Evolutionary conservation across 2,888 invertebrate genomes (phyloP), one percentile per base, ranked within the genome.

Genomic region (Drosophila colorata): DNA sequence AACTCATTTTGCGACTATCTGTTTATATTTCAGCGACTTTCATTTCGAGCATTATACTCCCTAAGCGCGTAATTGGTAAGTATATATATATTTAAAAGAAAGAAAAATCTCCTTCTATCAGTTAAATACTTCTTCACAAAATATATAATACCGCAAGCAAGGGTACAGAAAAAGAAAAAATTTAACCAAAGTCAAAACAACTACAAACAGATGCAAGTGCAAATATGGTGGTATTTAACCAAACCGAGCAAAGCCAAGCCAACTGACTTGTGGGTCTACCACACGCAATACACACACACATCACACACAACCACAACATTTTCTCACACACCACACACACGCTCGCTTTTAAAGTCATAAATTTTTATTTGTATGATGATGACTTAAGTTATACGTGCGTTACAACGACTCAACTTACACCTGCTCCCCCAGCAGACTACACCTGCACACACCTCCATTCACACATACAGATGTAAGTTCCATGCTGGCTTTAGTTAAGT

Each of bases 371-470:
- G 79, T 86, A 84, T 79, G 87, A 86, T 84, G 84, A 84, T 86
- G 87, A 84, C 87, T 84, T 84, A 80, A 84, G 87, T 81, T 81
- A 77, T 84, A 81, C 87, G 87, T 81, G 84, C 87, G 86, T 83
- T 74, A 74, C 80, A 69, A 57, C 56, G 40, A 70, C 74, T 74
- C 70, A 51, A 69, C 70, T 73, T 69, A 67, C 55, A 67, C 63
- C 66, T 53, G 56, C n/a, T 48, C 52, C 33, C 14, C 16, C 41
- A 47, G 37, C 14, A 6, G n/a, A 35, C 35, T n/a, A 25, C 49
- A 16, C 61, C 41, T 40, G 37, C 33, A 40, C 11, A 25, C 35
- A 63, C 38, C 28, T 37, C 9, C 4, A 16, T 9, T 8, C 46
- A 60, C 40, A 38, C 25, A 37, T 20, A 16, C 16, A 16, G 9